These are phyloP conservation scores for Sepiola atlantica DNA, from an alignment of 2,888 invertebrate species.

Conservation along the genomic window DNA sequence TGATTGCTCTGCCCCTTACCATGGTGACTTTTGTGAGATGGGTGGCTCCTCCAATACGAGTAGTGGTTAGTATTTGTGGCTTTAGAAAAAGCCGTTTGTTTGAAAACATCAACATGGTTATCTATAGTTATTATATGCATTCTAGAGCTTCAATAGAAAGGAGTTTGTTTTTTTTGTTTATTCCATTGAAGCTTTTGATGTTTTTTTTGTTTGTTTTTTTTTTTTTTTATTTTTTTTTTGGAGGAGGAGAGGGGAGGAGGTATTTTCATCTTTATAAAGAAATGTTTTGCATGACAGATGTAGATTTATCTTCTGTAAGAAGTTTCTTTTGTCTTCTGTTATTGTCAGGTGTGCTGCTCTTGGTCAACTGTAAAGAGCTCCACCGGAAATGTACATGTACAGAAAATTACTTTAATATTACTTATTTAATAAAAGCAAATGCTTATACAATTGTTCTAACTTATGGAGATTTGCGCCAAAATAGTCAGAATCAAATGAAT, in stretches of 20 bases:
- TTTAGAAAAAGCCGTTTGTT: constrained; percentile 32
- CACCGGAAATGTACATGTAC: not conserved
- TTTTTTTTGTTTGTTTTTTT: no score
- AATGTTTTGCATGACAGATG: not conserved
- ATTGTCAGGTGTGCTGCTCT: not conserved
- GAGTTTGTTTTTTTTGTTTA: not conserved
- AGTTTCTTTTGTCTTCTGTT: not conserved
- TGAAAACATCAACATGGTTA: constrained; percentile 8
- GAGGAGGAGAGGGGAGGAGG: no score
- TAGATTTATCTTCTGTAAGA: not conserved
- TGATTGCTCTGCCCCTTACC: constrained; percentile 42
- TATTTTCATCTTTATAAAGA: not conserved
- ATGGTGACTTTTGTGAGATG: constrained; percentile 18
- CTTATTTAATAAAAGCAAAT: not conserved
- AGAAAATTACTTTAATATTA: not conserved
- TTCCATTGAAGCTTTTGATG: not conserved
- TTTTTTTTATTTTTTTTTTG: not conserved
- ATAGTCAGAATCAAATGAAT: not conserved
- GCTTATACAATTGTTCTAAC: not conserved
- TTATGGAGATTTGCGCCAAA: not conserved
- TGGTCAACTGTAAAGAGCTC: not conserved
- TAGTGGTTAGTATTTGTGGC: constrained; percentile 6
- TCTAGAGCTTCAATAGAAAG: constrained; percentile 11
- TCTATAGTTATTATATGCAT: not conserved
- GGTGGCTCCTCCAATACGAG: not conserved